These are phyloP conservation scores for Allophyes oxyacanthae DNA, from an alignment of 2,888 invertebrate genomes.

Conservation along the genomic window DNA sequence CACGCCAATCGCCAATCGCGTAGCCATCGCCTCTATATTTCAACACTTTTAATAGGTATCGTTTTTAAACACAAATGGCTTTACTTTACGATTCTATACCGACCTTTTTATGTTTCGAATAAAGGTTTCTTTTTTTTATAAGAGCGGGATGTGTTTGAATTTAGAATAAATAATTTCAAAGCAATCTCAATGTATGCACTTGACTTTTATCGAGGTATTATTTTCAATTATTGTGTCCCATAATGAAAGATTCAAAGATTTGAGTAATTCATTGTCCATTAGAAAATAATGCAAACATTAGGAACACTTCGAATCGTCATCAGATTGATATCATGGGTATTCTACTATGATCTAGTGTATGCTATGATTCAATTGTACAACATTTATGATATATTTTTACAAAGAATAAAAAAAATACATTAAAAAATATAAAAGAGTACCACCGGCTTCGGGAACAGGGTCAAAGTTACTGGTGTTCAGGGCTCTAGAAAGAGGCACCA, in stretches of 20 bases:
- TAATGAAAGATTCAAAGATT: constrained; percentile 60
- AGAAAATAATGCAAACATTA: constrained; percentile 61
- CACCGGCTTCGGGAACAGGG: no score
- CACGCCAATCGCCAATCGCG: constrained; percentile 22
- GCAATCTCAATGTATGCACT: no score
- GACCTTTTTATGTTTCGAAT: constrained; percentile 8
- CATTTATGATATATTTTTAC: constrained; percentile 89
- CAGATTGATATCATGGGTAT: constrained; percentile 74
- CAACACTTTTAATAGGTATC: constrained; percentile 46
- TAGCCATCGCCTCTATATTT: constrained; percentile 53
- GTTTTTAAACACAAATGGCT: constrained; percentile 48
- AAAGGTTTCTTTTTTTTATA: constrained; percentile 3
- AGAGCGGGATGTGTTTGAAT: constrained; percentile 1
- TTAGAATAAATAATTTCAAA: neutral
- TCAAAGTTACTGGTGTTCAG: no score
- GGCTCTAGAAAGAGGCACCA: no score
- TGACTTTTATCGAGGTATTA: no score
- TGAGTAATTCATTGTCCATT: constrained; percentile 61
- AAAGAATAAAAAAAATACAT: no score
- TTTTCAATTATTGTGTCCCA: no score
- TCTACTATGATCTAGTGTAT: constrained; percentile 77
- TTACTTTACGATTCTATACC: constrained; percentile 39
- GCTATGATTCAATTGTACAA: constrained; percentile 80
- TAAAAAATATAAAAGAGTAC: no score
- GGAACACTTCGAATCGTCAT: constrained; percentile 70